Conservation (phyloP, 2,797 vertebrate genomes). For the Acanthiza pusilla region DNA sequence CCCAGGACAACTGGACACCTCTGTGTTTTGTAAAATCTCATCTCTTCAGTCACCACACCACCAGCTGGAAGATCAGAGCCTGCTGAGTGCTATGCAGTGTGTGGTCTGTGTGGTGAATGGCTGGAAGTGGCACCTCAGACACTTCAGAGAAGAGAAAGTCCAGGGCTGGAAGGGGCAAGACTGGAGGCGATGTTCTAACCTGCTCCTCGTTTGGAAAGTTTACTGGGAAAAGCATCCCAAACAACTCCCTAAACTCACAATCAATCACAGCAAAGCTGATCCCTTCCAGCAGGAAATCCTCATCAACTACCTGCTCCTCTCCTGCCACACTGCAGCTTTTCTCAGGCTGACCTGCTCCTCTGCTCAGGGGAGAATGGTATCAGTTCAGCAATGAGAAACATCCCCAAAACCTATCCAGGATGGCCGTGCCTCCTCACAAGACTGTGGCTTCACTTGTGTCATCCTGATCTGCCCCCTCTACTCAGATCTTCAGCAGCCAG, state of each 20-base stretch:
- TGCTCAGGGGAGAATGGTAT: not conserved
- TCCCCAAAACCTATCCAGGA: not conserved
- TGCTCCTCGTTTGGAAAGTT: not conserved
- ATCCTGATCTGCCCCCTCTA: not conserved
- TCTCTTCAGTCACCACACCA: not conserved
- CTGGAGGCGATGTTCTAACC: not conserved
- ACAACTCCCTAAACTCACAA: not conserved
- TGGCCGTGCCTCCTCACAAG: fast-evolving
- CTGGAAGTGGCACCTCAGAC: not conserved
- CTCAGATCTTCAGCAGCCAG: not conserved
- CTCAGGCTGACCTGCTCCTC: not conserved
- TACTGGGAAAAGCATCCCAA: not conserved
- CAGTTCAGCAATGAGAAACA: not conserved
- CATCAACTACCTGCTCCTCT: not conserved
- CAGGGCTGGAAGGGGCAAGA: not conserved
- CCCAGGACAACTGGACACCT: not conserved
- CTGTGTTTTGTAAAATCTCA: not conserved
- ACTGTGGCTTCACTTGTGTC: not conserved
- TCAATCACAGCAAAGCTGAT: not conserved
- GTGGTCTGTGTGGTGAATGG: not conserved
- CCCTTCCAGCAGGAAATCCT: not conserved
- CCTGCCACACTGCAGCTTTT: not conserved
- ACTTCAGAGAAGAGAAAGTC: not conserved
- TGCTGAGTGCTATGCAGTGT: not conserved
- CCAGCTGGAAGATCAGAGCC: not conserved